These are phyloP conservation scores for Campaea margaritaria DNA, from an alignment of 2,888 invertebrate species.

Conservation along the genomic window DNA sequence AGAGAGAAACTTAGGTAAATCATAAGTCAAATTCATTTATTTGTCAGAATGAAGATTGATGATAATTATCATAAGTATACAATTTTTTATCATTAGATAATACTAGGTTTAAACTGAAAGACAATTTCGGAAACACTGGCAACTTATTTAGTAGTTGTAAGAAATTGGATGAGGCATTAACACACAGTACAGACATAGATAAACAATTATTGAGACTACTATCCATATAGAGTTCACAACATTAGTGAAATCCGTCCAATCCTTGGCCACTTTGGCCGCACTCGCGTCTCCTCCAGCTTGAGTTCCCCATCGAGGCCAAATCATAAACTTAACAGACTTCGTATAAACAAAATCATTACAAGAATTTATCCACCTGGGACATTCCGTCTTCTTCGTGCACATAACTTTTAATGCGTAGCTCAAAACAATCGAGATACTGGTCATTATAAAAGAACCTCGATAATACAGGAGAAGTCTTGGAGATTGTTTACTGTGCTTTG, in stretches of 20 bases:
- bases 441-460: conserved; percentile 52
- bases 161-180: conserved; percentile 48
- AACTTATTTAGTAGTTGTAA: background rate
- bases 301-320: conserved; percentile 49
- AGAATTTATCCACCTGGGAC: conserved; percentile 45
- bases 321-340: conserved; percentile 39
- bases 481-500: conserved; percentile 44
- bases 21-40: no score
- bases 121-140: background rate
- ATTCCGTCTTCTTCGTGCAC: conserved; percentile 32
- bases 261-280: conserved; percentile 15
- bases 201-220: conserved; percentile 40
- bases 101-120: no score
- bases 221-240: conserved; percentile 48
- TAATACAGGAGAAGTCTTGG: conserved; percentile 58
- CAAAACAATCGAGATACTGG: conserved; percentile 42
- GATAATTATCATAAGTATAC: no score
- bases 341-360: conserved; percentile 47
- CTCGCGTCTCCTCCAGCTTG: conserved; percentile 27
- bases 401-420: conserved; percentile 49
- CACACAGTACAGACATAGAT: conserved; percentile 46
- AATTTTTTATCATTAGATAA: no score
- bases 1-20: no score
- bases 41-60: no score
- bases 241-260: conserved; percentile 54